These are phyloP conservation scores for Ferdinandea cuprea DNA, from an alignment of 2,888 invertebrate species.

Conservation along the genomic window DNA sequence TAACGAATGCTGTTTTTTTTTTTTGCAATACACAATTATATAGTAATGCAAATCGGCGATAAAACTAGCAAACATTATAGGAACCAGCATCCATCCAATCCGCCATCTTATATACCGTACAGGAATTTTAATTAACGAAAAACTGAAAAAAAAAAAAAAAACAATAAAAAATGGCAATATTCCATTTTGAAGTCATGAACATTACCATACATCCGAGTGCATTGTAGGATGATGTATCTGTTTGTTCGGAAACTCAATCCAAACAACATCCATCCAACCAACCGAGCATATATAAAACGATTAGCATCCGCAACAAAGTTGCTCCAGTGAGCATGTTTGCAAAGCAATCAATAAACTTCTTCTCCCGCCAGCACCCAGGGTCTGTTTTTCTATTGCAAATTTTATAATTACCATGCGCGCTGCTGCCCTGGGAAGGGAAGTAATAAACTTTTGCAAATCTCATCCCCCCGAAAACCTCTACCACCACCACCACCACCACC, in stretches of 20 bases:
- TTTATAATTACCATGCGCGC: slow-evolving; percentile 70
- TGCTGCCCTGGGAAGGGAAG: slow-evolving; percentile 69
- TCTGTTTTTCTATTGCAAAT: slow-evolving; percentile 69
- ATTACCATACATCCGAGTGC: slow-evolving; percentile 26
- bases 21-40: not conserved
- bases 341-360: slow-evolving; percentile 69
- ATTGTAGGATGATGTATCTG: slow-evolving; percentile 68
- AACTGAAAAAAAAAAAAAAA: too few relatives aligned
- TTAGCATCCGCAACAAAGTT: slow-evolving; percentile 75
- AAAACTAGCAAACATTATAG: slow-evolving; percentile 58
- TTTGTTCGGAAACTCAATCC: slow-evolving; percentile 70
- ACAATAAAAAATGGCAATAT: slow-evolving; percentile 41
- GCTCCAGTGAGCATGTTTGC: slow-evolving; percentile 73
- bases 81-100: slow-evolving; percentile 24
- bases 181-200: slow-evolving; percentile 29
- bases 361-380: slow-evolving; percentile 40
- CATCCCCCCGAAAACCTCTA: too few relatives aligned
- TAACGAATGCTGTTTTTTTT: too few relatives aligned
- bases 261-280: slow-evolving; percentile 63
- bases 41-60: slow-evolving; percentile 49
- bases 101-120: not conserved
- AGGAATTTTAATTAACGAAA: slow-evolving; percentile 62
- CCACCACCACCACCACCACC: slow-evolving; percentile 3
- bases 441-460: slow-evolving; percentile 58
- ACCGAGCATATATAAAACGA: slow-evolving; percentile 67